Conservation (phyloP, 2,888 invertebrate genomes). For the Tenthredo livida region DNA sequence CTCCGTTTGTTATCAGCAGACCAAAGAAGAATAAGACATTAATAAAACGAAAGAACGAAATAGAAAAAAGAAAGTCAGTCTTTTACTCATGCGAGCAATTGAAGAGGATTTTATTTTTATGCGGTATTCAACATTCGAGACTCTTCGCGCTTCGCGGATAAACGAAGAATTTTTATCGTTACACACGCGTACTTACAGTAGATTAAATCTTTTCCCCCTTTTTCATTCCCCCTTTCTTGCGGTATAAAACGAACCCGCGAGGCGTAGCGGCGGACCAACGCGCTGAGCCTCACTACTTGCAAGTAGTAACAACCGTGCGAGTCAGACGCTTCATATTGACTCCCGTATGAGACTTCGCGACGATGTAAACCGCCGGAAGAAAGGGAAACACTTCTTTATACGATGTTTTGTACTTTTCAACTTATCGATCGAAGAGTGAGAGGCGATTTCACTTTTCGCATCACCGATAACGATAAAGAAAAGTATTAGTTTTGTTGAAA, state of each 20-base stretch:
- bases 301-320: constrained; percentile 14
- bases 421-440: not conserved
- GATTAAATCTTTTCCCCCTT: not conserved
- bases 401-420: not conserved
- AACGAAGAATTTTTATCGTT: not conserved
- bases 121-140: not conserved
- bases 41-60: not conserved
- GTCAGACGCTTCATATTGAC: not conserved
- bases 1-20: not conserved
- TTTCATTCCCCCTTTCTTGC: not conserved
- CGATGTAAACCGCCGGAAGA: not conserved
- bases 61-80: not conserved
- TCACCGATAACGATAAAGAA: not conserved
- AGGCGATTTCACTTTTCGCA: not conserved
- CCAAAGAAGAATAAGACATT: not conserved
- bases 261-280: not conserved
- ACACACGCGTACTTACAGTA: not conserved
- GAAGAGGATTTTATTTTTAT: not conserved
- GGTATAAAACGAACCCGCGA: not conserved
- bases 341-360: not conserved
- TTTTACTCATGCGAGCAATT: not conserved
- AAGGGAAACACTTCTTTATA: not conserved
- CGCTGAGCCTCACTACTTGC: constrained; percentile 7
- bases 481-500: not conserved
- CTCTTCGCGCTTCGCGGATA: not conserved